phyloP scores from a whole-genome alignment of 2,797 vertebrate species.

The Potorous gilbertii region DNA sequence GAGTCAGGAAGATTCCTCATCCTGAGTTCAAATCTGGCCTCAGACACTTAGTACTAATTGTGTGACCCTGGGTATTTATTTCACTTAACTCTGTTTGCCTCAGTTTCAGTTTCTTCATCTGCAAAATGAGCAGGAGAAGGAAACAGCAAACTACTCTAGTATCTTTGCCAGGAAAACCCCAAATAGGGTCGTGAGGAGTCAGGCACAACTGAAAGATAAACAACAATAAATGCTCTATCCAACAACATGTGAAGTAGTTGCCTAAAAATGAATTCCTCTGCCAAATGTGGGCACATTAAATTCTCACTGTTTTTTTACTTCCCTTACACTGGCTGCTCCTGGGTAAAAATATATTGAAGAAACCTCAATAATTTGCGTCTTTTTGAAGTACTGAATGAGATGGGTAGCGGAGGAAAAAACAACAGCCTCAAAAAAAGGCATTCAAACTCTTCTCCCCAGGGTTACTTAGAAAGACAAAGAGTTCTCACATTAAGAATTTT shows the following conservation, averaged over 20 bases:
- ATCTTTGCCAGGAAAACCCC: background rate
- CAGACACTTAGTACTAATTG: background rate
- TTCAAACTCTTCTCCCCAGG: background rate
- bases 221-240: background rate
- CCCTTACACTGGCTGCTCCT: background rate
- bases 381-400: background rate
- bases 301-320: background rate
- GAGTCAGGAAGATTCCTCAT: background rate
- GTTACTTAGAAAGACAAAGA: slow-evolving; percentile 37
- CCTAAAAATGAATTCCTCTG: background rate
- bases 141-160: background rate
- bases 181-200: background rate
- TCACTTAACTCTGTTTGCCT: background rate
- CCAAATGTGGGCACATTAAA: background rate
- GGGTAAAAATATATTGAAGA: background rate
- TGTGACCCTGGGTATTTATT: background rate
- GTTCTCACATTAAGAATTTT: background rate
- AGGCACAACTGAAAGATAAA: background rate
- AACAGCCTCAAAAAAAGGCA: background rate
- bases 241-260: background rate
- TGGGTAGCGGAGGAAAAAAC: background rate
- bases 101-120: background rate
- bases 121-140: background rate
- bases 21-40: background rate
- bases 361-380: background rate